Conservation (phyloP, 2,888 invertebrate genomes). For the Limnephilus rhombicus region DNA sequence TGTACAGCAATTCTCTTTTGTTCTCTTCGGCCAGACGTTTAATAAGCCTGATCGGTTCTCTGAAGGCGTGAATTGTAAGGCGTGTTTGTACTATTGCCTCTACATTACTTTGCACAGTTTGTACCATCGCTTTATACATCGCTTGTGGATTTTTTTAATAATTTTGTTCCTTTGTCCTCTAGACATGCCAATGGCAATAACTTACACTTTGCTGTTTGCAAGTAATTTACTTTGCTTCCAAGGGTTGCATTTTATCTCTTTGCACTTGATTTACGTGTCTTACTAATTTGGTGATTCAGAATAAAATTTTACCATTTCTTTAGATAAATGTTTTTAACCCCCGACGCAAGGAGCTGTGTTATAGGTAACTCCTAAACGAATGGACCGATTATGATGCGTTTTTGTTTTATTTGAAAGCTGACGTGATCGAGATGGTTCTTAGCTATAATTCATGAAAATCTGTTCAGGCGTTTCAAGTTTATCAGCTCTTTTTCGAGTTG, state of each 20-base stretch:
- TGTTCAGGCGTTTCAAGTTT: no score
- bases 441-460: no score
- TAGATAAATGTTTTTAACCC: not conserved
- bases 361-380: no score
- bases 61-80: not conserved
- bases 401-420: no score
- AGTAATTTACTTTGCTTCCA: not conserved
- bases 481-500: no score
- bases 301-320: not conserved
- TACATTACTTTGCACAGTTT: not conserved
- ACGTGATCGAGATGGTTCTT: no score
- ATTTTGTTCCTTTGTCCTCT: slow-evolving; percentile 17
- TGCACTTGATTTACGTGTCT: not conserved
- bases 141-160: not conserved
- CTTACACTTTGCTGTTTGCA: not conserved
- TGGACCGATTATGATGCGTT: no score
- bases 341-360: no score
- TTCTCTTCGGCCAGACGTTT: not conserved
- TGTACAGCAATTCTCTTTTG: not conserved
- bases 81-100: not conserved
- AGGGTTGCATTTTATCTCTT: not conserved
- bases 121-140: not conserved
- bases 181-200: not conserved
- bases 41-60: not conserved
- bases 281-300: not conserved